Evolutionary conservation across 2,888 invertebrate genomes (phyloP), one percentile per base, ranked within the genome.

Genomic region (Taphrorychus bicolor): DNA sequence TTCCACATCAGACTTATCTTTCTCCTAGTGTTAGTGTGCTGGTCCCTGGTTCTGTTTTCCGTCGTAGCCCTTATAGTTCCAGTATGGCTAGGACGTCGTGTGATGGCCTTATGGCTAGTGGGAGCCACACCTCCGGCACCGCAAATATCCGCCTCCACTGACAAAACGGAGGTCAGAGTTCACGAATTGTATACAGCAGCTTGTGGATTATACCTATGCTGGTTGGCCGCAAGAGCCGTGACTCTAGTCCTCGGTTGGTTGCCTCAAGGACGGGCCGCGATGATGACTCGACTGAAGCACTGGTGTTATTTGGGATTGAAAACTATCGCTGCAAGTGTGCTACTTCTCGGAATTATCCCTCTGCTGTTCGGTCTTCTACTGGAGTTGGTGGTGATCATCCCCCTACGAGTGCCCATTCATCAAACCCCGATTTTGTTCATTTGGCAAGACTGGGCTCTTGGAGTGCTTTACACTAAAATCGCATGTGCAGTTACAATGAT

Each of bases 401-500:
- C 99, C 0, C 84, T 98, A 18, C 86, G 98, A 7, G 97, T 98
- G 19, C 95, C 97, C 0, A 84, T 96, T 2, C 91, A 94, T 73
- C 95, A 97, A 82, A 95, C 95, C 5, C 98, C 94, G 0, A 91
- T 94, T 24, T 84, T 93, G 63, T 94, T 94, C 79, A 87, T 94
- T 56, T 94, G 93, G 93, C 94, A 98, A 75, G 97, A 98, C 83
- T 99, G 98, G 98, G 98, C 98, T 0, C 85, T 99, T 21, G 98
- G 98, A 19, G 96, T 99, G 9, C 85, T 99, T 0, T 98, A 98
- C 81, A 97, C 97, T 1, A 99, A 99, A 85, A 98, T 98, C 63
- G 93, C 97, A 14, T 95, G 97, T 78, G 98, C 97, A 0, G 86
- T 97, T 19, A 95, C 95, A 0, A 92, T 98, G 90, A 98, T 98